Evolutionary conservation across 2,888 invertebrate species (phyloP), one percentile per base, ranked within the genome.

Genomic region (Cosmopolites sordidus): DNA sequence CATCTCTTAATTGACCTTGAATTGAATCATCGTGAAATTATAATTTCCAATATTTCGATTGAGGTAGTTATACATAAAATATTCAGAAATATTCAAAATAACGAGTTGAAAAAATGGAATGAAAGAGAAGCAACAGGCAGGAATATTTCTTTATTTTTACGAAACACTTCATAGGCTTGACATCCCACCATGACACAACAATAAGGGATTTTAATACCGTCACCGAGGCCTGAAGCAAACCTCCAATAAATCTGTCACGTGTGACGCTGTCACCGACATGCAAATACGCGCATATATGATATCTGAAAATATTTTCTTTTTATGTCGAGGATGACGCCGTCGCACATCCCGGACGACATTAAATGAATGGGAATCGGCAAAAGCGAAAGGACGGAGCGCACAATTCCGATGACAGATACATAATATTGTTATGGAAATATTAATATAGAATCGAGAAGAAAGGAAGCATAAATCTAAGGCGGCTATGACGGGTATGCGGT

Each of bases 341-440:
- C 66, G 66, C 67, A 68, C 67, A 64, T 62, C 54, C 60, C 54
- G 67, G 63, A 65, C 64, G 63, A 62, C 64, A 58, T 56, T 64
- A 66, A 69, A 70, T 64, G 66, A 66, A 70, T 66, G 68, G 62
- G 57, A 62, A 61, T 59, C 71, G 69, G 70, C 66, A 58, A 43
- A 56, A 51, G 40, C 56, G 60, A 66, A 64, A 61, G 63, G 57
- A 54, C 61, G 22, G 53, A 47, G 53, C 61, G 60, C 62, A 60
- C 63, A 59, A 59, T 62, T 64, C 64, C 65, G 69, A 66, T 70
- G 70, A 71, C 71, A 70, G 71, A 70, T 69, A 70, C 69, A 68
- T 68, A 69, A 73, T 73, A 73, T 72, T 69, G 67, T 70, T 72
- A 72, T 72, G 71, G 72, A 72, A 72, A 73, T 73, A 73, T 73